phyloP scores from a whole-genome alignment of 2,888 invertebrate species.

The Tenodera sinensis region DNA sequence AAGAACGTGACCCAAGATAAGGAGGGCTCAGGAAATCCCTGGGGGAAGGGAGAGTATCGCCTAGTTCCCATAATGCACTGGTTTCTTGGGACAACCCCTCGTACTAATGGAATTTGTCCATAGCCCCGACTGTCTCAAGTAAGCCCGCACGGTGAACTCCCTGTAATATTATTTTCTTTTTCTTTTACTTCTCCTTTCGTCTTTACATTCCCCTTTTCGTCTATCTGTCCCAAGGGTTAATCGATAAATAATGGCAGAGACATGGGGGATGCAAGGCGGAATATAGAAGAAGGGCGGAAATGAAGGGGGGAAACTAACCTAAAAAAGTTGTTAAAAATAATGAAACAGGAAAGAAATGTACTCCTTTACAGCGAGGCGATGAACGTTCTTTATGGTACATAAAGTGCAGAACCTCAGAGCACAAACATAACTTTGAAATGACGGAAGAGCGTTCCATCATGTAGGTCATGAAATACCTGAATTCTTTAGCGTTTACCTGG shows the following conservation, averaged over 20 bases:
- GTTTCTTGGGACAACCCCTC: not conserved
- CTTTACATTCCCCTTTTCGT: not conserved
- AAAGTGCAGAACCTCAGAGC: too few species aligned
- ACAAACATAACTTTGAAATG: too few species aligned
- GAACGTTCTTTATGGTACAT: not conserved
- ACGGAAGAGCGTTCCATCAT: too few species aligned
- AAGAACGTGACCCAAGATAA: not conserved
- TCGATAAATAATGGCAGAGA: slow-evolving; percentile 21
- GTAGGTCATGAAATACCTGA: too few species aligned
- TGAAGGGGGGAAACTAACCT: not conserved
- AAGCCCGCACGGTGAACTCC: not conserved
- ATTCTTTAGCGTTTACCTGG: too few species aligned
- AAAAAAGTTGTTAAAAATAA: not conserved
- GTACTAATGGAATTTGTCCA: slow-evolving; percentile 20
- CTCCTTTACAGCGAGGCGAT: not conserved
- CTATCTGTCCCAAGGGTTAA: slow-evolving; percentile 15
- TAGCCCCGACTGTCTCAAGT: not conserved
- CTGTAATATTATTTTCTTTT: slow-evolving; percentile 5
- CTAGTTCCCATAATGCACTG: not conserved
- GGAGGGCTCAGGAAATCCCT: not conserved
- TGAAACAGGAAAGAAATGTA: not conserved
- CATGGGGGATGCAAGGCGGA: not conserved
- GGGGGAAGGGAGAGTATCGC: not conserved
- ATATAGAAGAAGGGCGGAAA: not conserved
- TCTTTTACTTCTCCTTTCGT: not conserved